These are phyloP conservation scores for Sminthurinus aureus DNA, from an alignment of 2,888 invertebrate genomes.

Conservation along the genomic window DNA sequence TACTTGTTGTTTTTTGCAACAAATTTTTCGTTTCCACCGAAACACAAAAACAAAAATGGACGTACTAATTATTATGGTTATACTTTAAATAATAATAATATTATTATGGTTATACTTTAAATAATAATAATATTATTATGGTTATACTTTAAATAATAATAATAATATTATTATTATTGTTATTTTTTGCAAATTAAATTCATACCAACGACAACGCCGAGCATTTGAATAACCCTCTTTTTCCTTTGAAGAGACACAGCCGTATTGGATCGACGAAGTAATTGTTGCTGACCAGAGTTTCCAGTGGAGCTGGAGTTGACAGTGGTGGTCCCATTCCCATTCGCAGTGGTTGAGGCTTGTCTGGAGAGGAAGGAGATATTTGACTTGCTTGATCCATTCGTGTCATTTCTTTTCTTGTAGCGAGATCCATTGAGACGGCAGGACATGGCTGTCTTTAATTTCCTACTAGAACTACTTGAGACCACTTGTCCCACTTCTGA, in stretches of 20 bases:
- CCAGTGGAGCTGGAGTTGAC: too few relatives aligned
- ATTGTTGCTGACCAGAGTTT: slow-evolving; percentile 3
- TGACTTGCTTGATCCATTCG: not conserved
- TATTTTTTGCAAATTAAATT: too few relatives aligned
- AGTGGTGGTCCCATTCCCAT: slow-evolving; percentile 6
- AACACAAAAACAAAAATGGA: too few relatives aligned
- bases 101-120: too few relatives aligned
- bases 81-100: too few relatives aligned
- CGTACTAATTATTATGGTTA: too few relatives aligned
- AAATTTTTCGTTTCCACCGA: too few relatives aligned
- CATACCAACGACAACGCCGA: slow-evolving; percentile 71
- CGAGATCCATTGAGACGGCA: slow-evolving; percentile 24
- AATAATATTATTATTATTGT: too few relatives aligned
- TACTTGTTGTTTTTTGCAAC: too few relatives aligned
- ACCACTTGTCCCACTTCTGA: slow-evolving; percentile 37
- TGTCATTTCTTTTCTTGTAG: slow-evolving; percentile 28
- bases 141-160: too few relatives aligned
- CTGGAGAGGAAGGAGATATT: not conserved
- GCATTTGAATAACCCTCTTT: slow-evolving; percentile 70
- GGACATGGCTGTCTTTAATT: slow-evolving; percentile 37
- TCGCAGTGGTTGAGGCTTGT: not conserved
- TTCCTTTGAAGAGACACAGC: slow-evolving; percentile 65
- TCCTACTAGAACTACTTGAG: slow-evolving; percentile 33
- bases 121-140: too few relatives aligned
- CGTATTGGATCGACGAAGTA: slow-evolving; percentile 64